Evolutionary conservation across 2,113 vertebrate species (phyloP), one percentile per base, ranked within the genome.

Genomic region (Microcebus tavaratra): DNA sequence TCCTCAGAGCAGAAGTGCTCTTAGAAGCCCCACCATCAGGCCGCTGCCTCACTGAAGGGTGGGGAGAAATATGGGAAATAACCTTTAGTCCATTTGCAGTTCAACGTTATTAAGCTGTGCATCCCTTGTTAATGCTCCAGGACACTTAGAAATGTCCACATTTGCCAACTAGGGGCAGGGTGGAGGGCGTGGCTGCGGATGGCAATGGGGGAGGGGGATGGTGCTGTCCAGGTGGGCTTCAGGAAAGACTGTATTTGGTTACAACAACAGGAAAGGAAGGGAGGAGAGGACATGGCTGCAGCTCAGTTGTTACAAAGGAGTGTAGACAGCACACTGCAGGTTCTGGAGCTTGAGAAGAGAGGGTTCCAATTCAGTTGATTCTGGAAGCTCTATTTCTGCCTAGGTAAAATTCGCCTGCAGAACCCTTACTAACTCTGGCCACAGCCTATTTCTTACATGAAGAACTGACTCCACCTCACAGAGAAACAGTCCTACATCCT

Each of bases 1-100:
- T 96, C 97, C 45, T 81, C 70, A 0, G 84, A 1, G 23, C 85
- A 89, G 96, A 73, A 94, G 92, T 7, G 83, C 63, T 90, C 70
- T 18, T n/a, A 84, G 67, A 95, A 94, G 2, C 0, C 87, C 95
- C 94, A 2, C 82, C 39, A 50, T 59, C 18, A 57, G 12, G 0
- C 59, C 10, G 89, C 93, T 4, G 84, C 57, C 88, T 92, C 86
- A 21, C 36, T 2, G 11, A 55, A 72, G 95, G 72, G 94, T 1
- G 36, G 57, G 18, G 42, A 55, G 88, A 73, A 79, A 55, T 42
- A 45, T 2, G 63, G 89, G 48, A 61, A 84, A 39, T 15, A 53
- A 61, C 50, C 83, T 75, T 39, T 4, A 59, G 91, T 93, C 93
- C 87, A 61, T 80, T 8, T 59, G 93, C 2, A 59, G 87, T 72